Evolutionary conservation across 1,140 invertebrate species (phyloP), one percentile per base, ranked within the genome.

Genomic region (Bilobella aurantiaca): DNA sequence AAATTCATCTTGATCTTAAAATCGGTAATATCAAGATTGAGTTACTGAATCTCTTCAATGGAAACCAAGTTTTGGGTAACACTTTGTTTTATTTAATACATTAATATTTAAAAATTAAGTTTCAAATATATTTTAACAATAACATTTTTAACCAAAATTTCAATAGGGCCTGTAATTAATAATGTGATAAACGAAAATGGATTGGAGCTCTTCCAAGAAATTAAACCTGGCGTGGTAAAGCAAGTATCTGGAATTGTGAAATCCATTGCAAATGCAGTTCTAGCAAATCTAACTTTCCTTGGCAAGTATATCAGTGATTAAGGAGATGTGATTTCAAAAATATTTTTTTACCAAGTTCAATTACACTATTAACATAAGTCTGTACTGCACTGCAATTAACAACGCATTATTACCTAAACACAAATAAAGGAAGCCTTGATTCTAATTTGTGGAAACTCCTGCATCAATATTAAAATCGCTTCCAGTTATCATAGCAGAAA

Each of bases 121-220:
- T n/a, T n/a, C n/a, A n/a, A n/a, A n/a, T n/a, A n/a, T n/a, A n/a
- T n/a, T n/a, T n/a, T n/a, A n/a, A n/a, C n/a, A n/a, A n/a, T n/a
- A n/a, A n/a, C n/a, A n/a, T n/a, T n/a, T n/a, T n/a, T n/a, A n/a
- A n/a, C n/a, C 34, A 42, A 5, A 42, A 14, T 27, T 25, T 62
- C n/a, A 8, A n/a, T n/a, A 65, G 64, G 65, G 12, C 66, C 66
- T 23, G 57, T 67, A 23, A 60, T 67, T 18, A 67, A 67, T 37
- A 63, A 63, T 46, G 66, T 67, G 1, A 30, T 67, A 25, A 67
- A 67, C 25, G 66, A 67, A 49, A 63, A 67, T 18, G 62, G 60
- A 18, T 34, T 63, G 31, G 61, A 67, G 34, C 56, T 67, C 23
- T 67, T 67, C 47, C 53, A 31, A 34, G 66, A 67, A 28, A 67